Conservation (phyloP, 2,113 vertebrate genomes). For the Orcinus orca region DNA sequence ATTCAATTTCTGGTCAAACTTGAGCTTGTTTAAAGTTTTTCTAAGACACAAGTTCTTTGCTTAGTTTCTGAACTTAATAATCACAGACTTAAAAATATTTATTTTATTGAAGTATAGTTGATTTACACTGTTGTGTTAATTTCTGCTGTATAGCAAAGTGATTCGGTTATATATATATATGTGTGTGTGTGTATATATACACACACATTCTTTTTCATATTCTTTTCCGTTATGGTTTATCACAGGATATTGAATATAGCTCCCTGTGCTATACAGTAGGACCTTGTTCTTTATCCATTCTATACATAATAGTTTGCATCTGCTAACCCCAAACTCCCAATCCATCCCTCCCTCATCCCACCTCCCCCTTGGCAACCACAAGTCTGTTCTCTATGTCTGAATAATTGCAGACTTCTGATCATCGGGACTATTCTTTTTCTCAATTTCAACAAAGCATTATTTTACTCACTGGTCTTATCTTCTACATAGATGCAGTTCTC, state of each 20-base stretch:
- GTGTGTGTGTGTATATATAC: rapidly evolving
- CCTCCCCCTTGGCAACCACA: background rate
- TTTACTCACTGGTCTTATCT: background rate
- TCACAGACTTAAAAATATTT: background rate
- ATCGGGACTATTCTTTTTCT: background rate
- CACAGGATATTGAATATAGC: background rate
- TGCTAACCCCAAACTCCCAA: background rate
- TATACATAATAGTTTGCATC: background rate
- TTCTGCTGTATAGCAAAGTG: background rate
- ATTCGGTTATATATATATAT: background rate
- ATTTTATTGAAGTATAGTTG: background rate
- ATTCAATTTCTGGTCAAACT: background rate
- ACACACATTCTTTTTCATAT: background rate
- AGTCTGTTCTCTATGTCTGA: background rate
- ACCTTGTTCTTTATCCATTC: background rate
- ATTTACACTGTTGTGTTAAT: background rate
- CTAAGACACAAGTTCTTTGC: background rate
- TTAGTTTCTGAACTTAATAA: background rate
- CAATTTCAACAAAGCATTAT: background rate
- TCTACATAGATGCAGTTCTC: background rate
- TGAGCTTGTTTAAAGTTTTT: background rate
- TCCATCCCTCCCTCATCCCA: background rate
- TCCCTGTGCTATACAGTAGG: background rate
- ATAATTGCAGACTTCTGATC: background rate
- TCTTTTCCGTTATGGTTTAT: background rate